Percentiles rank a stretch among this genome's conserved stretches.
phyloP scores from a whole-genome alignment of 2,888 invertebrate genomes.

The Parnassius smintheus region DNA sequence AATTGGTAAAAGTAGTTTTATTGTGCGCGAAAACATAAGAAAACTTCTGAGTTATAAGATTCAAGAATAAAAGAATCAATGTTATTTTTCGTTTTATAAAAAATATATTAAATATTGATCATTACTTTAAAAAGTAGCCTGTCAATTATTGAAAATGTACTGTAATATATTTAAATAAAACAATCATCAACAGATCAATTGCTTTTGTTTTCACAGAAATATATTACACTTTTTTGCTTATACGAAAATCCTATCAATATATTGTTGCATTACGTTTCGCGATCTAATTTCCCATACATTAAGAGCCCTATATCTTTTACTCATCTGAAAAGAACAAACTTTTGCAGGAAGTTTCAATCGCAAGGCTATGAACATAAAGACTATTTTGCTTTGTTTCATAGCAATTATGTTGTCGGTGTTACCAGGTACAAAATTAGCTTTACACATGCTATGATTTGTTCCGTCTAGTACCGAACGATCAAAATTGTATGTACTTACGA shows the following conservation, averaged over 20 bases:
- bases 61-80: too few relatives aligned
- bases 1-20: too few relatives aligned
- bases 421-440: slow-evolving; percentile 27
- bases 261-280: slow-evolving; percentile 50
- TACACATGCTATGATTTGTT: not conserved
- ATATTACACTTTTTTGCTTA: slow-evolving; percentile 33
- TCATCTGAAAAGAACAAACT: slow-evolving; percentile 36
- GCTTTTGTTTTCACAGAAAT: slow-evolving; percentile 22
- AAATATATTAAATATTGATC: not conserved
- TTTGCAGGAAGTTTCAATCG: slow-evolving; percentile 28
- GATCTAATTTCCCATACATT: slow-evolving; percentile 70
- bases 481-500: slow-evolving; percentile 1
- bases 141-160: slow-evolving; percentile 26
- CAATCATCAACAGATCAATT: slow-evolving; percentile 23
- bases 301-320: slow-evolving; percentile 52
- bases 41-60: too few relatives aligned
- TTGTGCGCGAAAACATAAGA: too few relatives aligned
- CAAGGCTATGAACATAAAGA: slow-evolving; percentile 31
- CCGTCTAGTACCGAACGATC: not conserved
- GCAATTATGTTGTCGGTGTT: slow-evolving; percentile 38
- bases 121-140: slow-evolving; percentile 3
- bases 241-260: slow-evolving; percentile 56
- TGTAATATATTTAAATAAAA: slow-evolving; percentile 29
- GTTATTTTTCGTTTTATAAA: too few relatives aligned
- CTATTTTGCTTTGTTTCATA: slow-evolving; percentile 29